Percentiles rank a stretch among this genome's conserved stretches.
Conservation (phyloP, 1,140 invertebrate species). For the Hypothenemus hampei region DNA sequence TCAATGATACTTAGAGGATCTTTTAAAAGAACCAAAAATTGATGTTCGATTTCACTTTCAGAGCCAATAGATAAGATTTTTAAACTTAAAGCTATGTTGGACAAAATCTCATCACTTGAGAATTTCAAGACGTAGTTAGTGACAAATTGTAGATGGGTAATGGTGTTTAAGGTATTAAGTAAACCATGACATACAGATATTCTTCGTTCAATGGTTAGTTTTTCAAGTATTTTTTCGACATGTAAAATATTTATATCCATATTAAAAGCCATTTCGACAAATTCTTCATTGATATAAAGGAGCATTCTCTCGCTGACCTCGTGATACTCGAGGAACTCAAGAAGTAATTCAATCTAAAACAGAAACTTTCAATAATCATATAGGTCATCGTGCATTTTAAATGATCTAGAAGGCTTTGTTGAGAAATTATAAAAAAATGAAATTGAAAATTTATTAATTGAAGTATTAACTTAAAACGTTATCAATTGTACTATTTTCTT, state of each 20-base stretch:
- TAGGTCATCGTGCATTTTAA: too few species aligned
- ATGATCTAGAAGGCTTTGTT: too few species aligned
- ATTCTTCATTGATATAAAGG: constrained; percentile 45
- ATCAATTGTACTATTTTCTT: constrained; percentile 1
- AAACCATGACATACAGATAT: constrained; percentile 57
- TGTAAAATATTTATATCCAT: constrained; percentile 42
- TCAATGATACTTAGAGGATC: constrained; percentile 67
- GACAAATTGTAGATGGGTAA: constrained; percentile 51
- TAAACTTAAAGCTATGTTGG: constrained; percentile 53
- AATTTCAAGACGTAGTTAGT: constrained; percentile 1
- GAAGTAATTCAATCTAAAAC: too few species aligned
- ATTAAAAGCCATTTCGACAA: constrained; percentile 47
- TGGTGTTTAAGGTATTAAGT: constrained; percentile 57
- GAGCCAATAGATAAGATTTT: constrained; percentile 58
- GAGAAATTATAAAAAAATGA: too few species aligned
- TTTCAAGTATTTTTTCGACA: constrained; percentile 48
- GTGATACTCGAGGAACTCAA: constrained; percentile 30
- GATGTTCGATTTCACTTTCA: constrained; percentile 47
- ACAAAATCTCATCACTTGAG: constrained; percentile 42
- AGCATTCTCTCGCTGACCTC: constrained; percentile 26
- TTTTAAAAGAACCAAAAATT: constrained; percentile 59
- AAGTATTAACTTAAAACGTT: too few species aligned
- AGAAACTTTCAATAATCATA: too few species aligned
- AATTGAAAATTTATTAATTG: too few species aligned
- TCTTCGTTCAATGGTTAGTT: constrained; percentile 50